Evolutionary conservation across 2,797 vertebrate species (phyloP), one percentile per base, ranked within the genome.

Genomic region (Psittacula derbiana): DNA sequence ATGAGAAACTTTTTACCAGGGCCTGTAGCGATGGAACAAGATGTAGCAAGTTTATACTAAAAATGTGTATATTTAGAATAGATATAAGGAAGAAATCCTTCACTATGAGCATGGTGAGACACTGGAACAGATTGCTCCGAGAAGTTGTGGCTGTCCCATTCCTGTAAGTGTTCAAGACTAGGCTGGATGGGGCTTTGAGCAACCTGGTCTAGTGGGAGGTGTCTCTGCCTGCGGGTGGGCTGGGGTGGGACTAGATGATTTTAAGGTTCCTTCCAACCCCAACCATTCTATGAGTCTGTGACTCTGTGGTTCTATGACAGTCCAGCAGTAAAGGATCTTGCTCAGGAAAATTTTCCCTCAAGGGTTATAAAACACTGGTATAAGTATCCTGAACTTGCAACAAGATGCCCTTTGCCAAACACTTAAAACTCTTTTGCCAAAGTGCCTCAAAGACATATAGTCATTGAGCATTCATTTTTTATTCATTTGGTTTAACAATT

Each of bases 171-270:
- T 38, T 79, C 21, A 28, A 40, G 23, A 9, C 16, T 31, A 44
- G 11, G 5, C 3, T 85, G 36, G 38, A 73, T 11, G 4, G 7
- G 8, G 0, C 14, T 73, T 70, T 69, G 24, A 40, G 21, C 40
- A 74, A 20, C 10, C 4, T 31, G 16, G 6, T 11, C 21, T 47
- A 0, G 0, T 36, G 36, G 36, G 36, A 36, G 36, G 36, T 36
- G 36, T 36, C 36, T 13, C 18, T 74, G 30, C 12, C 7, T 10
- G 4, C 14, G 0, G 0, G 5, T 36, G 9, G 30, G 17, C 11
- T 31, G 18, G 11, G 18, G 11, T n/a, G 30, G n/a, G 49, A 65
- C 23, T 46, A 21, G 12, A 31, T 24, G 2, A 16, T 43, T 47
- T 80, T 67, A 57, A 16, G 13, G 7, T 47, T 5, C 8, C 6